These are phyloP conservation scores for Andrena fulva DNA, from an alignment of 2,888 invertebrate species.

Conservation along the genomic window DNA sequence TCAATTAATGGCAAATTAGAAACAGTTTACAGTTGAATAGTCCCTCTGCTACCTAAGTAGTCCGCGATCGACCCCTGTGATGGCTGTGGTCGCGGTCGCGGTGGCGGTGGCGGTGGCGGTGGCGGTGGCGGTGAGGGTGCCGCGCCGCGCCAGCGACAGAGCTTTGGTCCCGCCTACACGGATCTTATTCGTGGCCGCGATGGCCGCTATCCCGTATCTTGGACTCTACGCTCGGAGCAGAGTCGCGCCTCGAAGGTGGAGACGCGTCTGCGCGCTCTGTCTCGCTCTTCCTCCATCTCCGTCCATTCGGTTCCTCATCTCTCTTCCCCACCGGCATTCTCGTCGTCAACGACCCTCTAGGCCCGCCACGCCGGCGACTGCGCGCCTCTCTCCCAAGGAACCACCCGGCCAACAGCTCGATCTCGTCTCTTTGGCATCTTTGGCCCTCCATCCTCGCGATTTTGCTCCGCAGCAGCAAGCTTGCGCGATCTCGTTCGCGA, in stretches of 20 bases:
- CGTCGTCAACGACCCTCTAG: constrained; percentile 16
- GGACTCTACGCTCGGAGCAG: constrained; percentile 63
- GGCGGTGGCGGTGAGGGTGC: background rate
- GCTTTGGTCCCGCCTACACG: constrained; percentile 83
- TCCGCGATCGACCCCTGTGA: too few relatives aligned
- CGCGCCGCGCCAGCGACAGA: constrained; percentile 41
- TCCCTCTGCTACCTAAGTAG: too few relatives aligned
- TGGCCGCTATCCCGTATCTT: constrained; percentile 82
- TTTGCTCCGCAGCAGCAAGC: too few relatives aligned
- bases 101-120: background rate
- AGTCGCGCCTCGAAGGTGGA: constrained; percentile 78
- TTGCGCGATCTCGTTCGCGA: too few relatives aligned
- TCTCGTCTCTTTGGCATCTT: background rate
- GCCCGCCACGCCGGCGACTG: constrained; percentile 7
- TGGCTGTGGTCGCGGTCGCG: background rate
- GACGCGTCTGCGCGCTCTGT: constrained; percentile 80
- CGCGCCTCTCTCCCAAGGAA: constrained; percentile 11
- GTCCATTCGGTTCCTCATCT: constrained; percentile 51
- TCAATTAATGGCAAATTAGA: too few relatives aligned
- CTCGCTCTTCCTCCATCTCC: constrained; percentile 66
- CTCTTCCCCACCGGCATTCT: constrained; percentile 29
- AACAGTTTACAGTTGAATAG: too few relatives aligned
- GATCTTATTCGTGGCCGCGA: constrained; percentile 81
- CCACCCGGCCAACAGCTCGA: background rate
- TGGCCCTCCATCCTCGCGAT: too few relatives aligned